These are phyloP conservation scores for Cromileptes altivelis DNA, from an alignment of 2,113 vertebrate species.

Conservation along the genomic window DNA sequence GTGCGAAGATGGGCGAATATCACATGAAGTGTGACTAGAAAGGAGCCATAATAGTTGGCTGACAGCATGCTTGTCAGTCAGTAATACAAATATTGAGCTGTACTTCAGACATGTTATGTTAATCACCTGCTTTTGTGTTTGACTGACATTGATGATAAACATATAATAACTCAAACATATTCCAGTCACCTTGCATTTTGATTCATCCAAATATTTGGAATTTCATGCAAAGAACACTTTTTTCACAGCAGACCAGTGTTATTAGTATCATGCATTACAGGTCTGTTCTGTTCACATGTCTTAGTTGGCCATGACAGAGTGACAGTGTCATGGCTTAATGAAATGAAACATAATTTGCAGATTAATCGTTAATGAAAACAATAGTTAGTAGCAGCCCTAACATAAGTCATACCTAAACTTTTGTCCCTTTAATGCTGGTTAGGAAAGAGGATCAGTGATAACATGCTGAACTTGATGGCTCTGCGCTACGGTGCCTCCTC, in stretches of 20 bases:
- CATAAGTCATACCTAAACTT: not conserved
- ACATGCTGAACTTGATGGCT: slow-evolving; percentile 78
- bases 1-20: too few relatives aligned
- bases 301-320: not conserved
- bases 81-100: not conserved
- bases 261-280: not conserved
- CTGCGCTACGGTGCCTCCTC: slow-evolving; percentile 75
- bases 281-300: not conserved
- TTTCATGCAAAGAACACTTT: too few relatives aligned
- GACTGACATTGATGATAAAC: not conserved
- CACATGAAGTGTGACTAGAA: too few relatives aligned
- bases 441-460: slow-evolving; percentile 71
- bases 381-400: not conserved
- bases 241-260: not conserved
- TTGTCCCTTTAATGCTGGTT: slow-evolving; percentile 5
- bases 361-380: not conserved
- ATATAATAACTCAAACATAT: not conserved
- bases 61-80: too few relatives aligned
- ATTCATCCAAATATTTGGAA: too few relatives aligned
- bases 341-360: not conserved
- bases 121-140: not conserved
- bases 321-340: not conserved
- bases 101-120: not conserved
- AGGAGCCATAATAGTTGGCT: too few relatives aligned
- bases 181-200: too few relatives aligned